Conservation (phyloP, 92 coral and sea anemone genomes). For the Siderastrea siderea region DNA sequence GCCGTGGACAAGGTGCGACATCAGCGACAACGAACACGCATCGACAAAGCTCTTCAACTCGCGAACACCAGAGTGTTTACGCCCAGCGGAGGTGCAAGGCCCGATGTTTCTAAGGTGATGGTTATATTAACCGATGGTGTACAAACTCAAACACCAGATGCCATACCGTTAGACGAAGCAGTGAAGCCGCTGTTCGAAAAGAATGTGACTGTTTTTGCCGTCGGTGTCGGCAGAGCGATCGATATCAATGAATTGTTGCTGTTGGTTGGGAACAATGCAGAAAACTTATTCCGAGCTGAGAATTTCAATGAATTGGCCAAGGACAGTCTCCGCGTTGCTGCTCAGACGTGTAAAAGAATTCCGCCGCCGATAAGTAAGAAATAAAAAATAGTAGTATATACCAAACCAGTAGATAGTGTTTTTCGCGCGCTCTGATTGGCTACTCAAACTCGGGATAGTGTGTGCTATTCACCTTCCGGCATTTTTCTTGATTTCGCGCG, state of each 20-base stretch:
- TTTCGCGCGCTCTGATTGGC: background rate
- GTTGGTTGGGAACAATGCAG: slow-evolving; percentile 63
- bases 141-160: slow-evolving; percentile 73
- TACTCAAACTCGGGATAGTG: too few relatives aligned
- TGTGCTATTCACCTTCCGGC: too few relatives aligned
- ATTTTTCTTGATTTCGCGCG: too few relatives aligned
- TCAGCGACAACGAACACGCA: slow-evolving; percentile 68
- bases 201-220: slow-evolving; percentile 72
- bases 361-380: slow-evolving; percentile 18
- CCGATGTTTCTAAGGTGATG: slow-evolving; percentile 73
- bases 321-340: slow-evolving; percentile 59
- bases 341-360: slow-evolving; percentile 65
- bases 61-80: slow-evolving; percentile 62
- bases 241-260: slow-evolving; percentile 59
- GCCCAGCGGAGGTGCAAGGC: slow-evolving; percentile 58
- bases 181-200: slow-evolving; percentile 67
- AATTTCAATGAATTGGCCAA: slow-evolving; percentile 71
- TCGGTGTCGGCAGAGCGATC: slow-evolving; percentile 74
- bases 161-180: slow-evolving; percentile 65
- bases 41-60: slow-evolving; percentile 75
- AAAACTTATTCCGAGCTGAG: slow-evolving; percentile 61
- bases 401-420: background rate
- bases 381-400: too few relatives aligned
- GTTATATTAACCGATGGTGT: slow-evolving; percentile 84
- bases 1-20: slow-evolving; percentile 67